Conservation (phyloP, 2,888 invertebrate species). For the Apotomis turbidana region DNA sequence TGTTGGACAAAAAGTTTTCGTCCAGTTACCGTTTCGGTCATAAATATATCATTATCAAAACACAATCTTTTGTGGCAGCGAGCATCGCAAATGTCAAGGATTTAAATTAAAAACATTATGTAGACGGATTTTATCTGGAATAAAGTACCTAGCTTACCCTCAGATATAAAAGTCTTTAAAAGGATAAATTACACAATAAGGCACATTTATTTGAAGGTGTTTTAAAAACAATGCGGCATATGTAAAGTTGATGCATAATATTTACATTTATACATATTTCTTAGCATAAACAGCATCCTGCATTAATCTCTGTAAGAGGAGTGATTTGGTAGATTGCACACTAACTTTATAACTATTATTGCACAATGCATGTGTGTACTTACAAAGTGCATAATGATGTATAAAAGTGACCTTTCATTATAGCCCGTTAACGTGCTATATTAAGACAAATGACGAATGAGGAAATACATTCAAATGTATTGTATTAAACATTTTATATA, state of each 20-base stretch:
- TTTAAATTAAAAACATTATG: not conserved
- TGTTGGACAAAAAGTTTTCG: no score
- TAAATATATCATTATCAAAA: not conserved
- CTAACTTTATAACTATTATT: not conserved
- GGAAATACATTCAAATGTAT: no score
- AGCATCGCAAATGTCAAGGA: not conserved
- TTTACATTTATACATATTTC: slow-evolving; percentile 4
- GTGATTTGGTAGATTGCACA: not conserved
- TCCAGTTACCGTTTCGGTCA: not conserved
- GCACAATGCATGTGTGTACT: no score
- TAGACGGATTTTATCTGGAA: not conserved
- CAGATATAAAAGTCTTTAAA: not conserved
- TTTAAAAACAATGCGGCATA: not conserved
- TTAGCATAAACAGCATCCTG: not conserved
- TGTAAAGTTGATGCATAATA: not conserved
- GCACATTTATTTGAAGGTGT: slow-evolving; percentile 1
- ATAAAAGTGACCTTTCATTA: no score
- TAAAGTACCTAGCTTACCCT: not conserved
- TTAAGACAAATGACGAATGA: no score
- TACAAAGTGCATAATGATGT: no score
- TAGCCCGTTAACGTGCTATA: no score
- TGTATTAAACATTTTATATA: no score
- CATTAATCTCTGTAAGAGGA: not conserved
- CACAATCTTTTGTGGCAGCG: not conserved
- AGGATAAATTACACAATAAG: not conserved